Evolutionary conservation across 2,888 invertebrate species (phyloP).

Genomic region (Dynastes grantii): DNA sequence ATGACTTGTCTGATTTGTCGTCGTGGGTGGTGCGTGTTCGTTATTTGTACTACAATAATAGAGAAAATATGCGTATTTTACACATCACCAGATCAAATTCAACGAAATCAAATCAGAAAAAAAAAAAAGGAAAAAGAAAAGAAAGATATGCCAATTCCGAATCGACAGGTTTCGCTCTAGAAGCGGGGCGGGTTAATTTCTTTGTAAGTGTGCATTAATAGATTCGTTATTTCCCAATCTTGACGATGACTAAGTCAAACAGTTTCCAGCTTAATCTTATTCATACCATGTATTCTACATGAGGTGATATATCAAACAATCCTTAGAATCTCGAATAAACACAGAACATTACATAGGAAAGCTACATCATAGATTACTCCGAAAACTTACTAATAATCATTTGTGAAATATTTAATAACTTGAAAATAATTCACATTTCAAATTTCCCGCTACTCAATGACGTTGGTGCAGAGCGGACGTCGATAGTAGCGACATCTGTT

Average conservation of each 20-base stretch:
- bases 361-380: too few relatives aligned
- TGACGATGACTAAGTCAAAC: slow-evolving; percentile 40
- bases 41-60: slow-evolving; percentile 51
- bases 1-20: slow-evolving; percentile 54
- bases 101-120: too few relatives aligned
- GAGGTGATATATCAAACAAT: too few relatives aligned
- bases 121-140: not conserved
- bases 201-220: slow-evolving; percentile 13
- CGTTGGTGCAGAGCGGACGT: too few relatives aligned
- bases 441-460: too few relatives aligned
- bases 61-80: slow-evolving; percentile 50
- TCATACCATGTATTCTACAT: not conserved
- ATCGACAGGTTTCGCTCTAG: slow-evolving; percentile 11
- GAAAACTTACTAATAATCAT: too few relatives aligned
- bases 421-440: too few relatives aligned
- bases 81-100: slow-evolving; percentile 17
- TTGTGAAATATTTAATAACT: too few relatives aligned
- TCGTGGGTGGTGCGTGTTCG: slow-evolving; percentile 50
- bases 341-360: not conserved
- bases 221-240: slow-evolving; percentile 35
- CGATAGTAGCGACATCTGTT: too few relatives aligned
- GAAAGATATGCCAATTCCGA: not conserved
- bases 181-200: slow-evolving; percentile 20
- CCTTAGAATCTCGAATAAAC: not conserved
- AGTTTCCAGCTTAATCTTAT: slow-evolving; percentile 32